These are phyloP conservation scores for Holocentrus rufus DNA, from an alignment of 2,797 vertebrate genomes.

Conservation along the genomic window DNA sequence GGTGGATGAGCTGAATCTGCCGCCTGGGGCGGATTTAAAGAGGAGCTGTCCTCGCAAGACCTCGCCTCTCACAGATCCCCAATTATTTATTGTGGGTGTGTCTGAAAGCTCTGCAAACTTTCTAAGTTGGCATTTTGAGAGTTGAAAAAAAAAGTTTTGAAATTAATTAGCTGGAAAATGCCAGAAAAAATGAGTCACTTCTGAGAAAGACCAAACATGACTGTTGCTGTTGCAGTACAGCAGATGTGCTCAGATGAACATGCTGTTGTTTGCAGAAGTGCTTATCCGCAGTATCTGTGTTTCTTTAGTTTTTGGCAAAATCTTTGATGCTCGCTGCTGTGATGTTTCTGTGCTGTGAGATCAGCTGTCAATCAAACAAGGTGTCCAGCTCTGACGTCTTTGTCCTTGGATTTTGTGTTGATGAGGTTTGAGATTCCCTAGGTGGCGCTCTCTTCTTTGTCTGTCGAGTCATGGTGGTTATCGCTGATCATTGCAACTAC, in stretches of 20 bases:
- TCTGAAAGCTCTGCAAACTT: constrained; percentile 57
- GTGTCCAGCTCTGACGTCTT: not conserved
- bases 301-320: too few relatives aligned
- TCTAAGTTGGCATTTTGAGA: constrained; percentile 67
- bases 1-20: constrained; percentile 36
- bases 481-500: too few relatives aligned
- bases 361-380: too few relatives aligned
- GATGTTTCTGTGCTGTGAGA: constrained; percentile 3
- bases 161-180: constrained; percentile 69
- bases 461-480: too few relatives aligned
- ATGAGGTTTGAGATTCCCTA: too few relatives aligned
- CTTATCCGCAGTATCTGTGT: not conserved
- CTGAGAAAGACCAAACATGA: constrained; percentile 39
- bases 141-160: constrained; percentile 55
- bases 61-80: constrained; percentile 26
- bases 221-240: constrained; percentile 29
- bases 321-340: not conserved
- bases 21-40: constrained; percentile 35
- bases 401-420: too few relatives aligned
- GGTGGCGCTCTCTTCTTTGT: too few relatives aligned
- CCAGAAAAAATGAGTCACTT: constrained; percentile 60
- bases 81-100: constrained; percentile 63
- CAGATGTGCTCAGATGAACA: constrained; percentile 8
- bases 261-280: not conserved
- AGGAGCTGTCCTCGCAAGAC: constrained; percentile 37